A percentile compares a stretch with the other conserved stretches of the same genome.
Evolutionary conservation across 2,888 invertebrate genomes (phyloP).

Genomic region (Acanthosoma haemorrhoidale): DNA sequence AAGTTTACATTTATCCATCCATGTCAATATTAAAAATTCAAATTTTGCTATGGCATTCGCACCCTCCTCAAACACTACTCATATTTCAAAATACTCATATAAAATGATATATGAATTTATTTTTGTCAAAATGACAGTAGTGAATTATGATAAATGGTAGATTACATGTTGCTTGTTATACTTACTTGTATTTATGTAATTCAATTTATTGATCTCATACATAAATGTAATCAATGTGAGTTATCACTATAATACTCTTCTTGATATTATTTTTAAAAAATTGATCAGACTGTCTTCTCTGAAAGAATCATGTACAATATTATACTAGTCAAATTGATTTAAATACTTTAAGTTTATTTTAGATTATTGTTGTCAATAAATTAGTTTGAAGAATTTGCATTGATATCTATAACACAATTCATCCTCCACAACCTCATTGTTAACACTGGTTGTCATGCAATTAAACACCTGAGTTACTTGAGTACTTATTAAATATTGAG

Average conservation of each 20-base stretch:
- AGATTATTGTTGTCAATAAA: constrained; percentile 25
- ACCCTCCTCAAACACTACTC: background rate
- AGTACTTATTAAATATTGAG: too few species aligned
- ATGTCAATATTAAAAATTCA: background rate
- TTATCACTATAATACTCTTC: background rate
- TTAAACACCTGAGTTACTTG: too few species aligned
- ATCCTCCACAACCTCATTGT: too few species aligned
- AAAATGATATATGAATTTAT: background rate
- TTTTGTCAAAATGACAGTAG: background rate
- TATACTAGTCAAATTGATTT: background rate
- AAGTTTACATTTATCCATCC: too few species aligned
- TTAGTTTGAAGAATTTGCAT: background rate
- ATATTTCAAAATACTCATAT: background rate
- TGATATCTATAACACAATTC: too few species aligned
- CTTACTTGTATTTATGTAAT: background rate
- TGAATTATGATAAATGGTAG: background rate
- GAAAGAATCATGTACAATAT: background rate
- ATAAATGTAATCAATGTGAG: background rate
- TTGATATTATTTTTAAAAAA: background rate
- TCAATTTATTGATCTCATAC: background rate
- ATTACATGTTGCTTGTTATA: background rate
- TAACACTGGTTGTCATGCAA: too few species aligned
- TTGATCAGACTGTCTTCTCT: background rate
- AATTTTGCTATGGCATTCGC: background rate
- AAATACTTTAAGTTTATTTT: background rate